Base-by-base conservation (phyloP, 1,140 invertebrate genomes). In the Bombus vancouverensis region DNA sequence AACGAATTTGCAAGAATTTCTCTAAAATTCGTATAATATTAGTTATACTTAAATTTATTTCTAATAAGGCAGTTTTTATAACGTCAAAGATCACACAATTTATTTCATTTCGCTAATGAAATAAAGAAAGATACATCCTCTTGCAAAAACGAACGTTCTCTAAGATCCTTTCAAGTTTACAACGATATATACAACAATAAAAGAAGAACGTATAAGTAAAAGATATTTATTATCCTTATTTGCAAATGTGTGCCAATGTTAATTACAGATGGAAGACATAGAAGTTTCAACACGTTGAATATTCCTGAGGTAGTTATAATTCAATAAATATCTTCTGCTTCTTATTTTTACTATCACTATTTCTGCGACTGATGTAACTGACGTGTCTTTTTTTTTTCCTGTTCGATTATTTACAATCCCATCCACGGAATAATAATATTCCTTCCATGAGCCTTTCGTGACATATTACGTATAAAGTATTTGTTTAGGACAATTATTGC, bases 401-500 rank as follows among this genome's bases (percentile, higher is more conserved):
- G 3, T 6, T 10, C 34, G 22, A 47, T 65, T 79, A 47, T 68
- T 47, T 80, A 80, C 66, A 34, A 47, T 66, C 13, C 42, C n/a
- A 6, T 8, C 12, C 9, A 8, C 32, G 2, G 32, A 42, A 42
- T 65, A 79, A 42, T 65, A 79, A 47, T 47, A 68, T 47, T 68
- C 12, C 8, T 6, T 22, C 0, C 8, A 34, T 22, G 34, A 42
- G 2, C 28, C 32, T 59, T n/a, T 10, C 57, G 1, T 39, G 53
- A 62, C 74, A 18, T 18, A 13, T 76, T 59, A 28, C n/a, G 28
- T 12, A 44, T 5, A 79, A 25, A 8, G 44, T 66, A 66, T 70
- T 80, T 47, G 32, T 37, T 70, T 28, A 32, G 8, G 32, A 70
- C 65, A 70, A 47, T 80, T 80, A 70, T 80, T 70, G 65, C 42